These are phyloP conservation scores for Hycleus cichorii DNA, from an alignment of 1,140 invertebrate genomes.

Conservation along the genomic window DNA sequence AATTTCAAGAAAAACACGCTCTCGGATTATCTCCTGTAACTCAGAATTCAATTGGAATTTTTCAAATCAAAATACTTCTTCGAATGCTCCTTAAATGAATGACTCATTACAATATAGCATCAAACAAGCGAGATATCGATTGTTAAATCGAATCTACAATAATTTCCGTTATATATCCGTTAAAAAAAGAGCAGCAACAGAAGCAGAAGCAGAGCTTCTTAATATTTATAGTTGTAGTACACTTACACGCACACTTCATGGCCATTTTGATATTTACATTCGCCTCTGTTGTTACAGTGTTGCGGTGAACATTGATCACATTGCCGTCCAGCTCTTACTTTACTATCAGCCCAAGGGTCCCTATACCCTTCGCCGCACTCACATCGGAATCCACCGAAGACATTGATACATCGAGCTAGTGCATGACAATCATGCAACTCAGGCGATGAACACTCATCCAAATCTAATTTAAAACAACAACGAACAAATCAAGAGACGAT, in stretches of 20 bases:
- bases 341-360: constrained; percentile 61
- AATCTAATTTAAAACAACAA: constrained; percentile 49
- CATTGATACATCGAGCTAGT: constrained; percentile 79
- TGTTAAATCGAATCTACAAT: too few relatives aligned
- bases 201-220: not conserved
- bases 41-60: too few relatives aligned
- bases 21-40: too few relatives aligned
- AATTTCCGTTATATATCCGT: too few relatives aligned
- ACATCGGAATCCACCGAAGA: constrained; percentile 84
- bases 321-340: constrained; percentile 57
- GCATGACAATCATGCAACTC: constrained; percentile 89
- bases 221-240: not conserved
- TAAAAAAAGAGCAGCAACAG: too few relatives aligned
- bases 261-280: constrained; percentile 68
- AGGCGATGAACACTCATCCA: constrained; percentile 79
- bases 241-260: constrained; percentile 73
- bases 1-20: too few relatives aligned
- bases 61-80: too few relatives aligned
- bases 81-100: too few relatives aligned
- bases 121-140: too few relatives aligned
- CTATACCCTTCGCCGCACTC: constrained; percentile 71
- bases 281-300: constrained; percentile 76
- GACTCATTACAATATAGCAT: too few relatives aligned
- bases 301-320: constrained; percentile 69
- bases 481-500: too few relatives aligned